phyloP scores from a whole-genome alignment of 1,140 invertebrate species.

The Penaeus vannamei region DNA sequence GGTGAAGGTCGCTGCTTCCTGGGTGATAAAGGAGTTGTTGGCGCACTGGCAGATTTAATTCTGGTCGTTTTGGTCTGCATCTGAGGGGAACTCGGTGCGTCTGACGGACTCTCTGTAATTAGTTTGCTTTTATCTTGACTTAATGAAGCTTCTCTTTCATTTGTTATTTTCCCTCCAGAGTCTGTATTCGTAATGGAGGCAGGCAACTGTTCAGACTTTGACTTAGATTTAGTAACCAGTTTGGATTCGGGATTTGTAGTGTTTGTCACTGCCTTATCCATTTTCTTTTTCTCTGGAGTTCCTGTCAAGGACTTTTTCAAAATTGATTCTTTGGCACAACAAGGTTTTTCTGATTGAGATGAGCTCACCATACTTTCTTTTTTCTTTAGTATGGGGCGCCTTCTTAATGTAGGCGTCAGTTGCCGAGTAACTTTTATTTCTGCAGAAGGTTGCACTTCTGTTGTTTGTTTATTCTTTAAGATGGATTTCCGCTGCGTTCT shows the following conservation, averaged over 20 bases:
- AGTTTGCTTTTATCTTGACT: too few species aligned
- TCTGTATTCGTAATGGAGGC: too few species aligned
- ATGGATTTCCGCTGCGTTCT: constrained; percentile 46
- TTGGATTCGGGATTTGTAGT: too few species aligned
- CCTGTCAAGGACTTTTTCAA: constrained; percentile 42
- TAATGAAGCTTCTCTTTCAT: too few species aligned
- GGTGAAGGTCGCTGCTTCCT: constrained; percentile 51
- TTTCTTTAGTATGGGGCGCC: not conserved
- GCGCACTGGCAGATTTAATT: constrained; percentile 52
- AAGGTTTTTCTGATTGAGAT: too few species aligned
- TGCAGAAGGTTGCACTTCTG: too few species aligned
- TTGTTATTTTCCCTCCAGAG: too few species aligned
- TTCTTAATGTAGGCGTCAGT: constrained; percentile 36
- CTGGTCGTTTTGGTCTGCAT: not conserved
- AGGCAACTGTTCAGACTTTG: too few species aligned
- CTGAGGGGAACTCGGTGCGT: not conserved
- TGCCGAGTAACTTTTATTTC: constrained; percentile 24
- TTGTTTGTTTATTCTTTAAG: constrained; percentile 33
- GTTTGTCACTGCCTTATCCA: too few species aligned
- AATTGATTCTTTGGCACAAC: constrained; percentile 36
- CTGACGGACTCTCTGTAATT: too few species aligned
- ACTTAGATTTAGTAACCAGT: too few species aligned
- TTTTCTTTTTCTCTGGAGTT: not conserved
- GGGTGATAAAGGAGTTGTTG: constrained; percentile 42
- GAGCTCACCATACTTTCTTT: too few species aligned